Evolutionary conservation across 2,797 vertebrate species (phyloP).

Genomic region (Sebastes variabilis): DNA sequence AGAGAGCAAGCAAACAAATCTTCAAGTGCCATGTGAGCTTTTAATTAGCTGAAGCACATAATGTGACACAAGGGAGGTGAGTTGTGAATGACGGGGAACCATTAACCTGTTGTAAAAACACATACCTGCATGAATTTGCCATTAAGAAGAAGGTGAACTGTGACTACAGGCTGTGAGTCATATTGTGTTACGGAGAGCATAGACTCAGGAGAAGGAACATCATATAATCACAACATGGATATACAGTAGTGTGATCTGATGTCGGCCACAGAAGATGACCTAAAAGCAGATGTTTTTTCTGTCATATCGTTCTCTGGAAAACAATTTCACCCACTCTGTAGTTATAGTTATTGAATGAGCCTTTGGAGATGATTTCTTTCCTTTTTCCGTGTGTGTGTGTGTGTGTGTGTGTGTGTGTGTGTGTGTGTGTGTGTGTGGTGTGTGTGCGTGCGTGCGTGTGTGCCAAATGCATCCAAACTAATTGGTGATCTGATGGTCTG

Average conservation of each 20-base stretch:
- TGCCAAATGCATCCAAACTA: constrained; percentile 47
- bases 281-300: neutral
- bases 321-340: neutral
- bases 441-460: neutral
- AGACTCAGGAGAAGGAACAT: neutral
- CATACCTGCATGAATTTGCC: constrained; percentile 29
- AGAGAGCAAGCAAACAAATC: constrained; percentile 24
- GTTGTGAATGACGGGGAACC: constrained; percentile 51
- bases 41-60: constrained; percentile 55
- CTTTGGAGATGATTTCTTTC: neutral
- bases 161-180: constrained; percentile 8
- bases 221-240: neutral
- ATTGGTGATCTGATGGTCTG: constrained; percentile 56
- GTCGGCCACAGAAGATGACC: neutral
- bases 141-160: constrained; percentile 39
- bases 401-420: neutral
- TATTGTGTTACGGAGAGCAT: neutral
- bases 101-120: constrained; percentile 57
- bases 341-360: constrained; percentile 15
- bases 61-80: constrained; percentile 43
- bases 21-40: constrained; percentile 46
- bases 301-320: constrained; percentile 3
- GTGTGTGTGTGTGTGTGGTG: neutral
- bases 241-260: neutral
- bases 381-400: neutral